Evolutionary conservation across 2,888 invertebrate genomes (phyloP), one percentile per base, ranked within the genome.

Genomic region (Nomada fucata): DNA sequence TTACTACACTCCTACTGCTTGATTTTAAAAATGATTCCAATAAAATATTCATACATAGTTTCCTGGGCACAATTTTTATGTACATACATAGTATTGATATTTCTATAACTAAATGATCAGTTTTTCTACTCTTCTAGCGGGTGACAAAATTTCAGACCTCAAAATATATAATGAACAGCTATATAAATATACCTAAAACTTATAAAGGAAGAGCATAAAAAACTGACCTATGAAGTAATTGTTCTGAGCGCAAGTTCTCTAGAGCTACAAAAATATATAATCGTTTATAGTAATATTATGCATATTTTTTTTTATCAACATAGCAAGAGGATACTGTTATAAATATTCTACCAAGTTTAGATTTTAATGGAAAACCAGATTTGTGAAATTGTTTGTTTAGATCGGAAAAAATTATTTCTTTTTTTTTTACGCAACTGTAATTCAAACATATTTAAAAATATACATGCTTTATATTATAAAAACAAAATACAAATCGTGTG

Each of bases 221-320:
- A 87, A 88, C 82, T 83, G 87, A 89, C 81, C 87, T 77, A 80
- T 87, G 87, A 85, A 90, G 84, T 89, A 88, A 89, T 86, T 91
- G 88, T 90, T 91, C 86, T 89, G 91, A 91, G 90, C 90, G 85
- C 89, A 88, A 91, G 86, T 91, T 86, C 88, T 84, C 92, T 92
- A 92, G 84, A 91, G 89, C 92, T 92, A 92, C 90, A 92, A 92
- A 92, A 92, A 92, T 91, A 92, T 91, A 90, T 91, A 90, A 89
- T 91, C 90, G 82, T 91, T 88, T 89, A 88, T 90, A 86, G 86
- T 89, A 89, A 89, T 89, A 89, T 91, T 91, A 90, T 87, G 88
- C 89, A 89, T 85, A 89, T 77, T 88, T 87, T 73, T 87, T 88
- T 78, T 88, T 86, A 87, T 90, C 88, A 90, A 91, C 89, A 89